These are phyloP conservation scores for Circaetus cinerascens DNA, from an alignment of 2,113 vertebrate genomes.

Conservation along the genomic window DNA sequence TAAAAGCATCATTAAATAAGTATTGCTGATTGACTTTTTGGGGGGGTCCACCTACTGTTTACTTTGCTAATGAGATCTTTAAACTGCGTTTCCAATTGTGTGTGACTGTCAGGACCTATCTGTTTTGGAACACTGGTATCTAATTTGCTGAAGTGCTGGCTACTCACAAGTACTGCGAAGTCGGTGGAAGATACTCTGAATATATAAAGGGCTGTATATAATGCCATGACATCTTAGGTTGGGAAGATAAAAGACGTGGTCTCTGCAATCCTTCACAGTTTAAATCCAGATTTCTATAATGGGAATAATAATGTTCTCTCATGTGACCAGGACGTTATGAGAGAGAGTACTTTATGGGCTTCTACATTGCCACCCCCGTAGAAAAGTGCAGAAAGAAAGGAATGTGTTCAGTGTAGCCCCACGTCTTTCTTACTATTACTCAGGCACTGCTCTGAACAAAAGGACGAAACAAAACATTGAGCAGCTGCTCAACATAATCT, in stretches of 20 bases:
- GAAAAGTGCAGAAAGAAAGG: not conserved
- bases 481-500: not conserved
- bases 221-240: not conserved
- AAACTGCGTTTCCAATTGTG: not conserved
- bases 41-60: not conserved
- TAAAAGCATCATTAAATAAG: slow-evolving; percentile 73
- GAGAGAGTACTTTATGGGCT: not conserved
- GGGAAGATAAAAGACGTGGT: not conserved
- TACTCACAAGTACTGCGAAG: not conserved
- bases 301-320: not conserved
- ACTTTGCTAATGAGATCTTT: not conserved
- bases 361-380: rapidly evolving
- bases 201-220: not conserved
- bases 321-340: rapidly evolving
- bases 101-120: not conserved
- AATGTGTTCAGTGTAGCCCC: rapidly evolving
- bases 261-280: not conserved
- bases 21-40: not conserved
- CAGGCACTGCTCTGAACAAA: not conserved
- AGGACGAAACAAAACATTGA: not conserved
- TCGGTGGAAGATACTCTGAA: not conserved
- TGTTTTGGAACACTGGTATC: not conserved
- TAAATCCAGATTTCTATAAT: not conserved
- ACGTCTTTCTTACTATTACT: not conserved
- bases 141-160: not conserved